Percentiles rank a stretch among this genome's conserved stretches.
Conservation (phyloP, 37 sponge, comb jelly and placozoan species). For the Hormiphora californensis region DNA sequence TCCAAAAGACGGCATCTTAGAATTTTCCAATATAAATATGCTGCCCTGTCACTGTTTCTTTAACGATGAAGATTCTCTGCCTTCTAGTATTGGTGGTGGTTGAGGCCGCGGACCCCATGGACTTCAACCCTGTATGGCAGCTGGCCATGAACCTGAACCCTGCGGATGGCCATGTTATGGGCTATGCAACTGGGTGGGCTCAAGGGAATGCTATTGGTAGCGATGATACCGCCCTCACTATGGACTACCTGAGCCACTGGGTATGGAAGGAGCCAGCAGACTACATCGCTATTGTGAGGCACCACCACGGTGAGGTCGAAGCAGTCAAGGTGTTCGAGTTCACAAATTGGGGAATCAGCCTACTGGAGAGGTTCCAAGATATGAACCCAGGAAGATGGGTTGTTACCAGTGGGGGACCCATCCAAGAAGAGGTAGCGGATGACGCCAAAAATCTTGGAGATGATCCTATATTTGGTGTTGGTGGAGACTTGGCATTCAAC, state of each 20-base stretch:
- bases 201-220: neutral
- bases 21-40: no score
- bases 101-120: no score
- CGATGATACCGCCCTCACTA: neutral
- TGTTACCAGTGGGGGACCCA: neutral
- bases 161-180: neutral
- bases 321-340: conserved; percentile 18
- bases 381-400: neutral
- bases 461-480: neutral
- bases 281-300: neutral
- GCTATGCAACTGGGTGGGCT: conserved; percentile 1
- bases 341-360: neutral
- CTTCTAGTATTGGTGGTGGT: no score
- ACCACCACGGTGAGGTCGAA: conserved; percentile 1
- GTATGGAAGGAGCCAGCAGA: conserved; percentile 3
- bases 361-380: neutral
- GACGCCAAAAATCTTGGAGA: neutral
- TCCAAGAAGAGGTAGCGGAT: neutral
- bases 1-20: no score
- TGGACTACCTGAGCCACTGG: neutral
- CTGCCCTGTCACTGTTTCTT: no score
- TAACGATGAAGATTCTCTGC: no score
- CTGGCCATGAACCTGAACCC: conserved; percentile 13
- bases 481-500: neutral
- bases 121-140: no score